Evolutionary conservation across 1,140 invertebrate genomes (phyloP), one percentile per base, ranked within the genome.

Genomic region (Nasonia giraulti): DNA sequence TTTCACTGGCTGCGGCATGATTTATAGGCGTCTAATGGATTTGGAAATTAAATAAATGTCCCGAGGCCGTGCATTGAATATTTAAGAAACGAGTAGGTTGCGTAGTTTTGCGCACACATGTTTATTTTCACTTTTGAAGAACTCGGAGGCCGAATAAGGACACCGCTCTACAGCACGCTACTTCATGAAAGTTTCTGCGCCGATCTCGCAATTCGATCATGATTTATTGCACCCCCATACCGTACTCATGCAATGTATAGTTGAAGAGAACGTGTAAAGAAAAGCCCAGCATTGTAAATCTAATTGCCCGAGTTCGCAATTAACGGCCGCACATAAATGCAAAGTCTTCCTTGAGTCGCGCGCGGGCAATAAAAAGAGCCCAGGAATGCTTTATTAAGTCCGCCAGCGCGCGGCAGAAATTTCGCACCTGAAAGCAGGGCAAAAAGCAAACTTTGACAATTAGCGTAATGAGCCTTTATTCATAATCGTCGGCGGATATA

Each of bases 381-480:
- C 69, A n/a, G 33, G 31, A 71, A 27, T 27, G 69, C 69, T 33
- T 17, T 31, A n/a, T 6, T 2, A 6, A 84, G 74, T 77, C 82
- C 47, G 4, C 55, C 33, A 5, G 33, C 33, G 33, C 4, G 1
- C 14, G n/a, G 6, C 55, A 20, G 55, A 62, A 62, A 20, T 62
- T 50, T 81, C 47, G 74, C 71, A 33, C 37, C 17, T 79, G 77
- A 83, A 78, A 82, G 14, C 62, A 14, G 37, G 66, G 40, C 76
- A 37, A 73, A 78, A 84, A 55, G 12, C 8, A 27, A 82, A 73
- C 31, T 55, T 74, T 37, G 8, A 66, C 73, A 83, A 83, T 83
- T 83, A 83, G 69, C 73, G 81, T 76, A 83, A 83, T 76, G 73
- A 83, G 74, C 27, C 69, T 40, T 74, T 80, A 66, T 85, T 85